Percentiles rank a stretch among this genome's conserved stretches.
phyloP scores from a whole-genome alignment of 1,140 invertebrate genomes.

The Sycobia sp. region DNA sequence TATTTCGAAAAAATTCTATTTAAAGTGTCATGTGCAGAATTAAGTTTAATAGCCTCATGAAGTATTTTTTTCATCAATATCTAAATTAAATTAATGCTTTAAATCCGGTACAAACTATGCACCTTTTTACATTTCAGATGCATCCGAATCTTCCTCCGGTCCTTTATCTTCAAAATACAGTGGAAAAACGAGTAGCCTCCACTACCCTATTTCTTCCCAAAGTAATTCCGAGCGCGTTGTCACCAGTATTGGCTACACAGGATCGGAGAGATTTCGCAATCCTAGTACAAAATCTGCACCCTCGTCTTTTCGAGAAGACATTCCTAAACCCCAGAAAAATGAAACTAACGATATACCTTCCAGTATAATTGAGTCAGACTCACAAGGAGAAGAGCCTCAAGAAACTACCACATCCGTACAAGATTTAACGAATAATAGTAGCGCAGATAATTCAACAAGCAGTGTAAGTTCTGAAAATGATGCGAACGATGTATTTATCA shows the following conservation, averaged over 20 bases:
- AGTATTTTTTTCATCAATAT: background rate
- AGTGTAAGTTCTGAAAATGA: no score
- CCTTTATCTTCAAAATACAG: constrained; percentile 4
- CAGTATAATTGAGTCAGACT: constrained; percentile 27
- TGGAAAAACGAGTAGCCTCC: constrained; percentile 32
- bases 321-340: background rate
- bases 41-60: background rate
- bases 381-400: no score
- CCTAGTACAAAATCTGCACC: background rate
- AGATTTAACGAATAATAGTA: no score
- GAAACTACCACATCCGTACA: no score
- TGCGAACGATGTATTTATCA: constrained; percentile 61
- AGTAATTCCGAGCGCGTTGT: constrained; percentile 38
- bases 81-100: no score
- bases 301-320: background rate
- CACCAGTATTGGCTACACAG: constrained; percentile 35
- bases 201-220: constrained; percentile 35
- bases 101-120: no score
- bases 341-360: background rate
- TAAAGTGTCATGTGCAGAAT: no score
- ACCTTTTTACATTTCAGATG: constrained; percentile 22
- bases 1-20: no score
- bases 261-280: constrained; percentile 37
- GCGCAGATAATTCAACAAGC: no score
- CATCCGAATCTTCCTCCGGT: background rate